These are phyloP conservation scores for Gnathonemus echidnorhynchus DNA, from an alignment of 2,113 vertebrate genomes.

Conservation along the genomic window DNA sequence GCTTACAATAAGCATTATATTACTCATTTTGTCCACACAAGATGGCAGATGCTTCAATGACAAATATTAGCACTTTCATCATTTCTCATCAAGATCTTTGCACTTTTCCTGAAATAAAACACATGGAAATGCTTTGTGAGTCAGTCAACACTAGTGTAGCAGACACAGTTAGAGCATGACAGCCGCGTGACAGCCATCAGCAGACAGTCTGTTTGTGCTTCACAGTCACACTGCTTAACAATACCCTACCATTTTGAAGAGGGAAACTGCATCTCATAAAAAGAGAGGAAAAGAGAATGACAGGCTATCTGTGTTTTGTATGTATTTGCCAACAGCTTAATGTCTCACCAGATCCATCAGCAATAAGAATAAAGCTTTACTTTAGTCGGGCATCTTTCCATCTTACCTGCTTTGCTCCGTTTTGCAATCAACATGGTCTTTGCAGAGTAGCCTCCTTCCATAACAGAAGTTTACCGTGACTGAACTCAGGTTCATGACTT, in stretches of 20 bases:
- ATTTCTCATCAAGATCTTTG: not conserved
- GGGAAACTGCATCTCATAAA: not conserved
- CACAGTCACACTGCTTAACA: not conserved
- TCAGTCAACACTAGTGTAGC: not conserved
- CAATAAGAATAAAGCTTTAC: not conserved
- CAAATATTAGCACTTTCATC: not conserved
- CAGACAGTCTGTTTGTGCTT: not conserved
- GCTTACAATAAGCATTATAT: not conserved
- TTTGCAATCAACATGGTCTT: not conserved
- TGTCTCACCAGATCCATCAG: not conserved
- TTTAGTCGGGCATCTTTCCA: not conserved
- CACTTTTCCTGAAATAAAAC: not conserved
- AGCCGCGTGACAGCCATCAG: not conserved
- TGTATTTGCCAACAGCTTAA: not conserved
- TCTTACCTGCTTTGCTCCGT: not conserved
- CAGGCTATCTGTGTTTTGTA: not conserved
- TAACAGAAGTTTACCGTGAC: not conserved
- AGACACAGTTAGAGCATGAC: not conserved
- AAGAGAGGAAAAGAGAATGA: not conserved
- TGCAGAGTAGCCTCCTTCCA: not conserved
- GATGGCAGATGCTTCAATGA: not conserved
- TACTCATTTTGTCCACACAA: not conserved
- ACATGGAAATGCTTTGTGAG: not conserved
- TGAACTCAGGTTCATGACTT: not conserved
- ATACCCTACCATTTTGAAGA: not conserved